Base-by-base conservation (phyloP, 2,888 invertebrate species). In the Nymphalis urticae region DNA sequence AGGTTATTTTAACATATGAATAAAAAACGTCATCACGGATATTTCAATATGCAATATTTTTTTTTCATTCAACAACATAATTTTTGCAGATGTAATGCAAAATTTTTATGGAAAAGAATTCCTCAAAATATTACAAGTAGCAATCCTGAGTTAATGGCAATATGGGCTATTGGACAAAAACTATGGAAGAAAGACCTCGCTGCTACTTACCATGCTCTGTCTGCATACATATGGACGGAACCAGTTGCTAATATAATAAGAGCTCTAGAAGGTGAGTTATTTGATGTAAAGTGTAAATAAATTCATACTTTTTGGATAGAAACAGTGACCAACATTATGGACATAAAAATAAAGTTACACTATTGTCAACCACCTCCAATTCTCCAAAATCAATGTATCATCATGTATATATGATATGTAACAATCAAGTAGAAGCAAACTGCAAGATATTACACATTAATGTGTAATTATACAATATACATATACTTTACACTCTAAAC, bases 51-150 rank as follows among this genome's bases (percentile, higher is more conserved):
- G 8, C 8, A 5, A 53, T 16, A 24, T 16, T 2, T 42, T 42
- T 24, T 65, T 32, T 42, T 24, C 36, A n/a, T 17, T 10, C 16
- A 59, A 19, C 16, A 48, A 13, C 9, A 47, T 13, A 3, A 56
- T 69, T 60, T 27, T 42, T 42, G 13, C 85, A 97, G 97, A 82
- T 96, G 96, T 81, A 97, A 97, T 93, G 98, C 98, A 1, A 98
- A 98, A 86, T 97, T 96, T 86, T 92, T 98, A 75, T 98, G 98
- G 98, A 97, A 97, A 87, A 95, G 98, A 79, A 98, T 98, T 80
- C 97, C 98, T 8, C 89, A 93, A 68, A 94, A 88, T 76, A 88
- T 96, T 16, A 97, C 97, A 85, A 90, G 93, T 66, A 94, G 94
- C 58, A 95, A 95, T 82, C 93, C 95, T 68, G 97, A 98, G 90